These are phyloP conservation scores for Copsychus sechellarum DNA, from an alignment of 2,113 vertebrate genomes.

Conservation along the genomic window DNA sequence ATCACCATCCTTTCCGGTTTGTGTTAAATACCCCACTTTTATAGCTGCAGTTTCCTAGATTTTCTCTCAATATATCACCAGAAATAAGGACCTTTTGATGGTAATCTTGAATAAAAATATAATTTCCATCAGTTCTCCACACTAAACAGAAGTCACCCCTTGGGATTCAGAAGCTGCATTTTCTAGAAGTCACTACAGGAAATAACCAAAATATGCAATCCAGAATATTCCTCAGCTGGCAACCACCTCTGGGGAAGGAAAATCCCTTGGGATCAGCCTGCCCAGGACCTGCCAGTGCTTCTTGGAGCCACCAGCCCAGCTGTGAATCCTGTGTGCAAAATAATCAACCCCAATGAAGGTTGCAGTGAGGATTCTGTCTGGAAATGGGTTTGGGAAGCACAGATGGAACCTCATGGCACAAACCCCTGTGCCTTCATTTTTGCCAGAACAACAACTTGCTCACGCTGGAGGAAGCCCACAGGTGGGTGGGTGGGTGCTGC, in stretches of 20 bases:
- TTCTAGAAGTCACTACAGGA: background rate
- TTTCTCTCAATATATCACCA: background rate
- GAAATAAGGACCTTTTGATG: background rate
- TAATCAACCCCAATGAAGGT: background rate
- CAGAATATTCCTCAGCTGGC: background rate
- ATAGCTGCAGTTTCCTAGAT: background rate
- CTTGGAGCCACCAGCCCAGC: background rate
- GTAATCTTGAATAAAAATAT: background rate
- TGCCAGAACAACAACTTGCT: background rate
- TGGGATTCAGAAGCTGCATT: background rate
- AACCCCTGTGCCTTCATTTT: background rate
- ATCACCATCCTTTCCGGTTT: background rate
- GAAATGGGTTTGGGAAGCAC: background rate
- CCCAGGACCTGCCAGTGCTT: background rate
- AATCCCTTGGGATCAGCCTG: background rate
- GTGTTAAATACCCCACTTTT: background rate
- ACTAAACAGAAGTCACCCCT: background rate
- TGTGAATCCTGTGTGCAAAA: background rate
- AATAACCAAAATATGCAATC: background rate
- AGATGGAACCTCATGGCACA: background rate
- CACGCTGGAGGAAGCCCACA: rapidly evolving
- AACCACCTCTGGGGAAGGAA: background rate
- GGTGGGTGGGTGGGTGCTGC: background rate
- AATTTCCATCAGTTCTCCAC: background rate
- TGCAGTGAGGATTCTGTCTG: background rate